Evolutionary conservation across 2,113 vertebrate genomes (phyloP).

Genomic region (Thunnus thynnus): DNA sequence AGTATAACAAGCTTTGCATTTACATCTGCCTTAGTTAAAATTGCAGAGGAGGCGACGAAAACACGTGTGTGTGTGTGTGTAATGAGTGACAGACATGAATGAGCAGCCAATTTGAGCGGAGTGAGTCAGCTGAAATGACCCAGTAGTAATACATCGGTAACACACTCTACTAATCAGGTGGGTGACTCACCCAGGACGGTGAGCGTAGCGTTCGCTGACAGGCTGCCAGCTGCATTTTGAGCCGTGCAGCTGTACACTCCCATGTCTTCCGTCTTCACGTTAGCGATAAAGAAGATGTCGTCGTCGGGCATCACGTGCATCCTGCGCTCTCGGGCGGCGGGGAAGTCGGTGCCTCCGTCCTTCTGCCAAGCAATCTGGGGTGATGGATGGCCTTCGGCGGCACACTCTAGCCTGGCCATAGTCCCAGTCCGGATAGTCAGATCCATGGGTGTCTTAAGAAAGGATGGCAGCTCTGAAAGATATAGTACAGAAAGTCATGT

Average conservation of each 20-base stretch:
- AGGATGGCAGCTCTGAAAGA: constrained; percentile 92
- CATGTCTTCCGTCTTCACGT: constrained; percentile 95
- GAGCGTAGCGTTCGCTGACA: constrained; percentile 94
- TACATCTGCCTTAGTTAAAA: neutral
- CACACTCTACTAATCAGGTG: constrained; percentile 8
- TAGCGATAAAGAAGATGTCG: constrained; percentile 97
- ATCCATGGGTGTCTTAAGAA: constrained; percentile 99
- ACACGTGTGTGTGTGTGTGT: neutral
- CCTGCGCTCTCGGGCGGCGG: constrained; percentile 93
- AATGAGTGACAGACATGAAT: constrained; percentile 21
- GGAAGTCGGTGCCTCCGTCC: constrained; percentile 97
- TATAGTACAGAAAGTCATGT: neutral
- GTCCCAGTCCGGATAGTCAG: constrained; percentile 92
- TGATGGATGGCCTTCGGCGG: constrained; percentile 92
- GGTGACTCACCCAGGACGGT: constrained; percentile 91
- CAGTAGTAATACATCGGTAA: neutral
- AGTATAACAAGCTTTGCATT: constrained; percentile 21
- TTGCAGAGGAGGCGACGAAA: neutral
- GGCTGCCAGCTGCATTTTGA: constrained; percentile 94
- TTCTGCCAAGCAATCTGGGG: constrained; percentile 99
- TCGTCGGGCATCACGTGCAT: constrained; percentile 99
- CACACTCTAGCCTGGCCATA: constrained; percentile 94
- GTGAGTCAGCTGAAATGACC: constrained; percentile 39
- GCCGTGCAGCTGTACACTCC: constrained; percentile 98
- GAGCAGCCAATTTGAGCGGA: constrained; percentile 20